These are phyloP conservation scores for Tragopan temminckii DNA, from an alignment of 2,797 vertebrate species.

Conservation along the genomic window DNA sequence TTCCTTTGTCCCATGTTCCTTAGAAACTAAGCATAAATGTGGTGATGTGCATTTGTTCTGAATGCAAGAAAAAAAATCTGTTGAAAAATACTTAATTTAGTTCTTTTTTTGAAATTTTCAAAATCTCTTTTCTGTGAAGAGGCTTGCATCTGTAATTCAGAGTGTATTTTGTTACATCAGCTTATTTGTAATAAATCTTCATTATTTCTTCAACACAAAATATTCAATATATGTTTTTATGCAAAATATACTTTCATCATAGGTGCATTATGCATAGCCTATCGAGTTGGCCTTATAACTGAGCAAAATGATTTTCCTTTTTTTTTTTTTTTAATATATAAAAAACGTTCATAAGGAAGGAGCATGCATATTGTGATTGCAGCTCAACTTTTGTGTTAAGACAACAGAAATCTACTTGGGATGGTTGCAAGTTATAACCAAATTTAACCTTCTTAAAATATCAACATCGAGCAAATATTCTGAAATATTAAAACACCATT, in stretches of 20 bases:
- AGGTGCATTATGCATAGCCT: neutral
- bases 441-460: slow-evolving; percentile 49
- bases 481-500: slow-evolving; percentile 53
- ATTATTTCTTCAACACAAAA: slow-evolving; percentile 1
- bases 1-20: neutral
- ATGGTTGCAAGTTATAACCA: slow-evolving; percentile 1
- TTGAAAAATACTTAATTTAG: neutral
- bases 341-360: slow-evolving; percentile 15
- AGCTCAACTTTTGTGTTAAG: slow-evolving; percentile 44
- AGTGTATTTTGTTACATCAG: neutral
- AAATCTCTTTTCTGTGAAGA: neutral
- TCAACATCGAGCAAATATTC: slow-evolving; percentile 8
- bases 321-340: neutral
- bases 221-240: slow-evolving; percentile 21
- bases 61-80: neutral
- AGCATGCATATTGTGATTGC: neutral
- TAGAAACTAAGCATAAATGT: neutral
- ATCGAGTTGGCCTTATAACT: neutral
- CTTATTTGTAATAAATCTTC: neutral
- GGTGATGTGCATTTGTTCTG: neutral
- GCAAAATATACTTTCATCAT: neutral
- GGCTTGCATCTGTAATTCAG: neutral
- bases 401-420: slow-evolving; percentile 7
- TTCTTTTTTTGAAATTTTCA: neutral
- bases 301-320: neutral